Conservation (phyloP, 2,797 vertebrate genomes). For the Channallabes apus region DNA sequence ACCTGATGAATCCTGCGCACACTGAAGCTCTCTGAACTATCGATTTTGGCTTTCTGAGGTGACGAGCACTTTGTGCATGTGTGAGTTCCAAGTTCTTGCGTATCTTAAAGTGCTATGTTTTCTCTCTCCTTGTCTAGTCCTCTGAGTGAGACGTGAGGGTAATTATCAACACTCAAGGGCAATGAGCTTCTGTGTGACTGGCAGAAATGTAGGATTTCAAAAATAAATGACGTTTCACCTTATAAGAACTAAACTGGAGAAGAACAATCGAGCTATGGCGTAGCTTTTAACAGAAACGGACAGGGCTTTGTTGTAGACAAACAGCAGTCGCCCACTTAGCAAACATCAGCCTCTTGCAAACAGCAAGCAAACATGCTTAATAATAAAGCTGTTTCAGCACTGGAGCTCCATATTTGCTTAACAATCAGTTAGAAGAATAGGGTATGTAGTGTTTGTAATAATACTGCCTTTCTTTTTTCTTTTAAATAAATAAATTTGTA, state of each 20-base stretch:
- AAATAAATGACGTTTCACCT: background rate
- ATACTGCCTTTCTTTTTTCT: no score
- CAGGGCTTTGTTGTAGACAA: background rate
- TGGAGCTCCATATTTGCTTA: background rate
- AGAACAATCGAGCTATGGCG: background rate
- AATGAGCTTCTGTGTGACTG: background rate
- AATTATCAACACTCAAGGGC: background rate
- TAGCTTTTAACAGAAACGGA: background rate
- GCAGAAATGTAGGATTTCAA: background rate
- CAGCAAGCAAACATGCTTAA: background rate
- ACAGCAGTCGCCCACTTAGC: background rate
- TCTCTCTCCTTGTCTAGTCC: background rate
- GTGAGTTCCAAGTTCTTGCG: background rate
- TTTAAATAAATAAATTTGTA: background rate
- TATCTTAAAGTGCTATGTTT: background rate
- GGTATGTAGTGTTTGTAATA: background rate
- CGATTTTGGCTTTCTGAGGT: slow-evolving; percentile 3
- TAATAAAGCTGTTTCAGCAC: background rate
- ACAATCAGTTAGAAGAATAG: background rate
- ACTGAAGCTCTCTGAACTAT: background rate
- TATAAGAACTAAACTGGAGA: background rate
- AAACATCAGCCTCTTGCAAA: background rate
- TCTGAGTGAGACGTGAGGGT: background rate
- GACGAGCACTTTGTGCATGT: background rate
- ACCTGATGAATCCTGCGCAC: background rate